phyloP scores from a whole-genome alignment of 2,797 vertebrate species.

The Enteromius fasciolatus region DNA sequence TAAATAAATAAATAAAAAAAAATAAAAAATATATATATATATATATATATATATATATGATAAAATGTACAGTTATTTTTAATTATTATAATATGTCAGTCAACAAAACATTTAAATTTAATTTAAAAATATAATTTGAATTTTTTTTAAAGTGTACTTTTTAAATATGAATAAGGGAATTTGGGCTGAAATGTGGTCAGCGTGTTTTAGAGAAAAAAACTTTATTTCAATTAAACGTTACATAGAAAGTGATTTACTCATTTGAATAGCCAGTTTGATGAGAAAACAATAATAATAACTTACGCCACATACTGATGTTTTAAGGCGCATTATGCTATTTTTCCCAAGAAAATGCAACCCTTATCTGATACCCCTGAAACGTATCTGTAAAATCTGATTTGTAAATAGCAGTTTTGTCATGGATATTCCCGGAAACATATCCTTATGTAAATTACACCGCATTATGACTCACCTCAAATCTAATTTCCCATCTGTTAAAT shows the following conservation, averaged over 20 bases:
- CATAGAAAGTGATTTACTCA: background rate
- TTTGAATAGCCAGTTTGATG: background rate
- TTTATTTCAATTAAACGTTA: background rate
- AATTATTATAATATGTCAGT: no score
- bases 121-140: background rate
- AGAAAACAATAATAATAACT: background rate
- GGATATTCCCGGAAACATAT: background rate
- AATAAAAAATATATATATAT: no score
- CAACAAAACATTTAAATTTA: background rate
- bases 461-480: background rate
- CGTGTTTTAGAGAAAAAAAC: background rate
- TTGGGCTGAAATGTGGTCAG: background rate
- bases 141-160: background rate
- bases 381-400: background rate
- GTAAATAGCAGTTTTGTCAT: background rate
- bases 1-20: no score
- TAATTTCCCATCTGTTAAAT: conserved; percentile 14
- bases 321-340: no score
- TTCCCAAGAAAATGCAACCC: background rate
- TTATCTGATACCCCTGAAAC: background rate
- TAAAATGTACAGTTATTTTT: no score
- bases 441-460: background rate
- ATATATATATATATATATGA: no score
- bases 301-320: background rate
- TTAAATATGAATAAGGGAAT: background rate